These are phyloP conservation scores for Rhinophrynus dorsalis DNA, from an alignment of 2,797 vertebrate genomes.

Conservation along the genomic window DNA sequence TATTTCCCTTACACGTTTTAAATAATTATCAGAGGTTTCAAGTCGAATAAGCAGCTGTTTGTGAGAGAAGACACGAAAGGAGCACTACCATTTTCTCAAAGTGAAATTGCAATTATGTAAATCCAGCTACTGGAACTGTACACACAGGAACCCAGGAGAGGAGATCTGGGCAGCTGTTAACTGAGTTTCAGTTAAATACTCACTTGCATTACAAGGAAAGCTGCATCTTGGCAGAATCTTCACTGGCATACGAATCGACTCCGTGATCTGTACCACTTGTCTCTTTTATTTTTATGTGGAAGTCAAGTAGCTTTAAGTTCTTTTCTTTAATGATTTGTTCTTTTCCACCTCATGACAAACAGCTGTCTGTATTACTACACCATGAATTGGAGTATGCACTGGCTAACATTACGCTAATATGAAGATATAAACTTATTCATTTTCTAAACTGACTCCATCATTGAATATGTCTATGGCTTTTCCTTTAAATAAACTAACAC, in stretches of 20 bases:
- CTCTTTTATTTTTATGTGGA: slow-evolving; percentile 56
- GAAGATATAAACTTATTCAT: too few species aligned
- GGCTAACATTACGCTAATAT: slow-evolving; percentile 62
- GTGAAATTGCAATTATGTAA: slow-evolving; percentile 66
- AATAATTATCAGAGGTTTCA: slow-evolving; percentile 58
- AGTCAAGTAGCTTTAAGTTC: slow-evolving; percentile 60
- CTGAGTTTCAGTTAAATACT: slow-evolving; percentile 49
- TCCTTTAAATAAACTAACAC: too few species aligned
- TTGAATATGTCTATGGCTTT: too few species aligned
- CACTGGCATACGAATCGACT: slow-evolving; percentile 41
- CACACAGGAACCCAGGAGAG: slow-evolving; percentile 47
- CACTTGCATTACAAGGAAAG: slow-evolving; percentile 41
- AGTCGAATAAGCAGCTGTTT: slow-evolving; percentile 58
- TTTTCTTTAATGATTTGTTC: slow-evolving; percentile 66
- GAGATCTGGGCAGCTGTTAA: slow-evolving; percentile 53
- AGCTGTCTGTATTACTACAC: slow-evolving; percentile 68
- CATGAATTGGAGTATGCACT: slow-evolving; percentile 64
- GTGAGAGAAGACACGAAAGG: slow-evolving; percentile 57
- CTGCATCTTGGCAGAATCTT: slow-evolving; percentile 21
- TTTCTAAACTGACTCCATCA: too few species aligned
- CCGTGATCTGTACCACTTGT: slow-evolving; percentile 22
- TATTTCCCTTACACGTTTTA: slow-evolving; percentile 59
- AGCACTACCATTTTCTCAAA: slow-evolving; percentile 54
- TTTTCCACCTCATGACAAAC: slow-evolving; percentile 59
- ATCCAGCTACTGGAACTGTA: slow-evolving; percentile 63